Evolutionary conservation across 2,113 vertebrate genomes (phyloP), one percentile per base, ranked within the genome.

Genomic region (Lepus americanus): DNA sequence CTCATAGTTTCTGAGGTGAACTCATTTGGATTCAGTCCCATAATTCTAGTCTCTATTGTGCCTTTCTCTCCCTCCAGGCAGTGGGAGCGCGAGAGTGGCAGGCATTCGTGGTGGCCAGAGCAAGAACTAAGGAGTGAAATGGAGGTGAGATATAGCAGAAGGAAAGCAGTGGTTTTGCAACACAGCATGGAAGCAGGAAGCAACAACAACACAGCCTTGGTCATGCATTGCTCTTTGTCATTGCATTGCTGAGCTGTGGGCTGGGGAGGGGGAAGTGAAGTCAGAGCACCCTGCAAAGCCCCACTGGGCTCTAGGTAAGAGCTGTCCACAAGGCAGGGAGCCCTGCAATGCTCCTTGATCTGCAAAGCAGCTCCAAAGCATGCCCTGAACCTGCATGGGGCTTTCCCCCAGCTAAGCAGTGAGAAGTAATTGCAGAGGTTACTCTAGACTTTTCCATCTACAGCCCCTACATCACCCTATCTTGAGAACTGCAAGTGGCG

Each of bases 151-250:
- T 90, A 72, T 20, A 49, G 61, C 53, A 87, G n/a, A 92, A 72
- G 72, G 82, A 63, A 96, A 95, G 78, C 66, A 19, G 39, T 31
- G 25, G 49, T 92, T 90, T 93, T 84, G 79, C 63, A 73, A 87
- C 44, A 69, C 13, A 20, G 23, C 36, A 36, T 79, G 66, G 94
- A 83, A 93, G n/a, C 23, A 87, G 89, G 66, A 92, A 84, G 90
- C 77, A 59, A 19, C 3, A 51, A 66, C 2, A 0, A 3, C 17
- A 6, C 5, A 49, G 36, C 14, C 51, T 39, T 55, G 67, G 67
- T 74, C 39, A 66, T 51, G 66, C 7, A 5, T 2, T 61, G 6
- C 17, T 49, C 1, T 63, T 31, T 51, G 9, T 36, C 63, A 31
- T 44, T 44, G 44, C 44, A 44, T 7, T 44, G 25, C 89, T 77